phyloP scores from a whole-genome alignment of 2,888 invertebrate genomes.

The Liodrosophila aerea region DNA sequence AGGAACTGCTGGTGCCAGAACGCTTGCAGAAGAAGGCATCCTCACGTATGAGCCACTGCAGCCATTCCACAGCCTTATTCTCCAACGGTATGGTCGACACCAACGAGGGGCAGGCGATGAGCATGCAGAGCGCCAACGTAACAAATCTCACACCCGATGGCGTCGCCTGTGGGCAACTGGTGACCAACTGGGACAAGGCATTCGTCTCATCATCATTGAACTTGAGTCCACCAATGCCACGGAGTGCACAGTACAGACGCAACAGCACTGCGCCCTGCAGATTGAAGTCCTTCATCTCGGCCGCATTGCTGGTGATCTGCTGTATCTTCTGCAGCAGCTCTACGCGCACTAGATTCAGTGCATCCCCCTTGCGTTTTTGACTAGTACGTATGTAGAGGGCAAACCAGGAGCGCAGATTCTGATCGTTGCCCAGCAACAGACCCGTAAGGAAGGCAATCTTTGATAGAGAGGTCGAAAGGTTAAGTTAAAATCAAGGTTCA shows the following conservation, averaged over 20 bases:
- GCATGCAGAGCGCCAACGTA: conserved; percentile 95
- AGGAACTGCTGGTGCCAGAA: conserved; percentile 92
- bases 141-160: conserved; percentile 96
- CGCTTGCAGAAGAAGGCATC: conserved; percentile 94
- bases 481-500: neutral
- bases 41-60: conserved; percentile 95
- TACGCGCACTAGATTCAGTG: conserved; percentile 85
- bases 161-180: conserved; percentile 94
- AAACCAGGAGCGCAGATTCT: conserved; percentile 95
- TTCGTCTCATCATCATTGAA: conserved; percentile 96
- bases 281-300: conserved; percentile 86
- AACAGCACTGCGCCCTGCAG: conserved; percentile 95
- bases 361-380: conserved; percentile 87
- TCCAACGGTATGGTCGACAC: conserved; percentile 90
- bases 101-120: conserved; percentile 95
- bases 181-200: conserved; percentile 91
- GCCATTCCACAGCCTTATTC: conserved; percentile 94
- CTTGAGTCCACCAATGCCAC: conserved; percentile 96
- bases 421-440: conserved; percentile 93
- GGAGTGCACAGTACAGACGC: conserved; percentile 94
- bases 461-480: conserved; percentile 56
- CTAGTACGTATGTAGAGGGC: conserved; percentile 92
- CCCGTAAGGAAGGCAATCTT: conserved; percentile 95
- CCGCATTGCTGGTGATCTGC: conserved; percentile 85
- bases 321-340: conserved; percentile 89